These are phyloP conservation scores for Parazoanthus darwini DNA, from an alignment of 92 coral and sea anemone species.

Conservation along the genomic window DNA sequence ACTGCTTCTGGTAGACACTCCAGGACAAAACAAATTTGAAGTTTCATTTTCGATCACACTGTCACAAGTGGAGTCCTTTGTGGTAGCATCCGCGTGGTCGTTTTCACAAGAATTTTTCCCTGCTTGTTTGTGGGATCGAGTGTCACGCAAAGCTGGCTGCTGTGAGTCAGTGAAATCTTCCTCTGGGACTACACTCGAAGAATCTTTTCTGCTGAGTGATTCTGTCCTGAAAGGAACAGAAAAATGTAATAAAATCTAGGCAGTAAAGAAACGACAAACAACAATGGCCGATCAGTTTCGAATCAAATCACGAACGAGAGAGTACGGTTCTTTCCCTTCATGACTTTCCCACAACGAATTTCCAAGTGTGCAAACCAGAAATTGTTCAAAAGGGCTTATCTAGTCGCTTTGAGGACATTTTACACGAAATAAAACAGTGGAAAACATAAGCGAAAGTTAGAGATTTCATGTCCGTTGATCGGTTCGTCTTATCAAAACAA, in stretches of 20 bases:
- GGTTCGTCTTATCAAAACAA: conserved; percentile 29
- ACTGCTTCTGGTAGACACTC: conserved; percentile 96
- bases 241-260: conserved; percentile 78
- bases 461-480: conserved; percentile 28
- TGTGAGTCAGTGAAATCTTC: conserved; percentile 55
- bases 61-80: conserved; percentile 59
- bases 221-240: conserved; percentile 71
- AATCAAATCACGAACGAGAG: conserved; percentile 25
- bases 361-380: conserved; percentile 34
- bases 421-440: neutral
- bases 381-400: neutral
- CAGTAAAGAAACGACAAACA: conserved; percentile 36
- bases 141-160: conserved; percentile 73
- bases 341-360: neutral
- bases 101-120: conserved; percentile 67
- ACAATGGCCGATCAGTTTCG: conserved; percentile 46
- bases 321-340: neutral
- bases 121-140: conserved; percentile 83
- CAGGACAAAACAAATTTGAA: conserved; percentile 52
- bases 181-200: conserved; percentile 44
- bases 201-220: conserved; percentile 57
- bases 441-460: neutral
- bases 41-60: conserved; percentile 64
- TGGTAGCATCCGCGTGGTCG: conserved; percentile 73
- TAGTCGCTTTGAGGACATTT: neutral